Evolutionary conservation across 1,140 invertebrate species (phyloP), one percentile per base, ranked within the genome.

Genomic region (Nilaparvata lugens): DNA sequence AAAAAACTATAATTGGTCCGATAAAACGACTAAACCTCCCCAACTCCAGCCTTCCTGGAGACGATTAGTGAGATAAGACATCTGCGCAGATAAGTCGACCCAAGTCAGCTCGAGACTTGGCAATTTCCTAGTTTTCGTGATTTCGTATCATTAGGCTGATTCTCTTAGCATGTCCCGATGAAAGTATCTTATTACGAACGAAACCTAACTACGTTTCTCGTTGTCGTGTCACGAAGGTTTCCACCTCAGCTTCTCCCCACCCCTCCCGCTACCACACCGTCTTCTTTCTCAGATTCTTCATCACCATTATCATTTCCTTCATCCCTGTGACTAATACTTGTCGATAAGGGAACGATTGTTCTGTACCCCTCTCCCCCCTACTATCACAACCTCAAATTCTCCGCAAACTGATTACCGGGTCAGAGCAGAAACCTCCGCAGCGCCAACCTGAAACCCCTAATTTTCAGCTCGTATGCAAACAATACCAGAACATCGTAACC

Each of bases 271-370:
- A 7, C 48, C 24, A 2, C 2, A 11, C n/a, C 40, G 13, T 42
- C 40, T 42, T 42, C 40, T 42, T 42, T n/a, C 48, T 13, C 4
- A 4, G 2, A 21, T 51, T 51, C 61, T 25, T 38, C 43, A 38
- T 63, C 57, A 38, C 52, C 57, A 31, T 56, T 56, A 64, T 66
- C 59, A 66, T 61, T 57, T 64, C 42, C 57, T 52, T 45, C 60
- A 59, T 69, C 71, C 71, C 73, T 35, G 31, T 35, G 4, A 35
- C 31, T 35, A 35, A 35, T 35, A 6, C 31, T 9, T 11, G 31
- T 11, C 31, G 31, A 35, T 35, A 35, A 35, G 31, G 3, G 7
- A 9, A 28, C 3, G 28, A 28, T 28, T 28, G 28, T 9, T 28
- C 28, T 4, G 31, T 11, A 35, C 9, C 31, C 31, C 31, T 11